Base-by-base conservation (phyloP, 2,888 invertebrate genomes). In the Bedellia somnulentella region DNA sequence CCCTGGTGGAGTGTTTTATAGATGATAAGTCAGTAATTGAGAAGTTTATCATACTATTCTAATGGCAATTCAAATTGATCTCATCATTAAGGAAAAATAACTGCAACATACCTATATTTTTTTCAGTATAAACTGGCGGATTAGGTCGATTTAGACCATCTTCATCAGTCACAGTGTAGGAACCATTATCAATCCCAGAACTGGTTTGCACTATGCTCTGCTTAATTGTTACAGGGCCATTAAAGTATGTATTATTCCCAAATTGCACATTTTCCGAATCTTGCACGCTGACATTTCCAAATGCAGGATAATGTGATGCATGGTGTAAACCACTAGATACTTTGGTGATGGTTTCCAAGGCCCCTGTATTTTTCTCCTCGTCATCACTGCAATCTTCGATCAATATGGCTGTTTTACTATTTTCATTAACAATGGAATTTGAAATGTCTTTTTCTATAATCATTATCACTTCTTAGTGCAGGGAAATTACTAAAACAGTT, bases 151-250 rank as follows among this genome's bases (percentile, higher is more conserved):
- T 31, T 27, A 24, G 15, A 22, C 24, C 21, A 37, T 35, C 36
- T 25, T 61, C 60, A 31, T 53, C 50, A 13, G 54, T 52, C 34
- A 43, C 50, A 5, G 43, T 44, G 37, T 60, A 73, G 0, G 59
- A 53, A 15, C 41, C 38, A 43, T 75, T 73, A 6, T 64, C 68
- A 21, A 61, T 36, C 4, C 67, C 71, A 21, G 46, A 33, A 36
- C 52, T 52, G 34, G 52, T 53, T 11, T 85, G 81, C 32, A 87
- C 71, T 38, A 87, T 78, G n/a, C n/a, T n/a, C 52, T 87, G 87
- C 49, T 86, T 87, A 41, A 89, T 87, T 17, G 83, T 85, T 10
- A 89, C 87, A 26, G 87, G 87, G 4, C 88, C 88, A 48, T 87
- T 83, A 47, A 87, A 87, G 46, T 83, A 83, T 4, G 86, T 86